These are phyloP conservation scores for Paramisgurnus dabryanus DNA, from an alignment of 2,113 vertebrate genomes.

Conservation along the genomic window DNA sequence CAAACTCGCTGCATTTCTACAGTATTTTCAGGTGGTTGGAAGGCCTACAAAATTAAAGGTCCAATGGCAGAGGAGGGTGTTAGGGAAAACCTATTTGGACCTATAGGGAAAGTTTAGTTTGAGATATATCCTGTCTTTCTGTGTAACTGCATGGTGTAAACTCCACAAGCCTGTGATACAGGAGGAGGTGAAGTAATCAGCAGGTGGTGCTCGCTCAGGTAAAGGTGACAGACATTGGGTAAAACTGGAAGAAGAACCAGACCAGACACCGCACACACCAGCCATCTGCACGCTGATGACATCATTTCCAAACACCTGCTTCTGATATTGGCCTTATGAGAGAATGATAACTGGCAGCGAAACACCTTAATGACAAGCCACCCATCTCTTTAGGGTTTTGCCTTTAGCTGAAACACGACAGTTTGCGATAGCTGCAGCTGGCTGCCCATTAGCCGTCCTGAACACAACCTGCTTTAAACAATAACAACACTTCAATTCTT, in stretches of 20 bases:
- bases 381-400: constrained; percentile 22
- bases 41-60: not conserved
- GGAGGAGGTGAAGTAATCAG: not conserved
- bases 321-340: constrained; percentile 28
- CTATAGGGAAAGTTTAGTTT: too few species aligned
- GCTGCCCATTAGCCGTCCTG: not conserved
- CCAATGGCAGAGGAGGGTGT: too few species aligned
- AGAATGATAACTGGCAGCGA: not conserved
- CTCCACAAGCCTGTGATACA: not conserved
- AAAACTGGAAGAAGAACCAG: constrained; percentile 16
- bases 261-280: not conserved
- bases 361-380: constrained; percentile 16
- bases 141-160: not conserved
- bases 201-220: constrained; percentile 11
- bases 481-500: constrained; percentile 31
- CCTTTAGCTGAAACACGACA: constrained; percentile 24
- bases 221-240: constrained; percentile 4
- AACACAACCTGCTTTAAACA: constrained; percentile 36
- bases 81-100: not conserved
- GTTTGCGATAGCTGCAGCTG: constrained; percentile 33
- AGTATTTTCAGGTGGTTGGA: too few species aligned
- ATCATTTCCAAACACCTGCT: constrained; percentile 37
- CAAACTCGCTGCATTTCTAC: not conserved
- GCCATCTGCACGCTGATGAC: constrained; percentile 18
- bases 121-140: too few species aligned